phyloP scores from a whole-genome alignment of 1,140 invertebrate species.

The Drosophila mayri region DNA sequence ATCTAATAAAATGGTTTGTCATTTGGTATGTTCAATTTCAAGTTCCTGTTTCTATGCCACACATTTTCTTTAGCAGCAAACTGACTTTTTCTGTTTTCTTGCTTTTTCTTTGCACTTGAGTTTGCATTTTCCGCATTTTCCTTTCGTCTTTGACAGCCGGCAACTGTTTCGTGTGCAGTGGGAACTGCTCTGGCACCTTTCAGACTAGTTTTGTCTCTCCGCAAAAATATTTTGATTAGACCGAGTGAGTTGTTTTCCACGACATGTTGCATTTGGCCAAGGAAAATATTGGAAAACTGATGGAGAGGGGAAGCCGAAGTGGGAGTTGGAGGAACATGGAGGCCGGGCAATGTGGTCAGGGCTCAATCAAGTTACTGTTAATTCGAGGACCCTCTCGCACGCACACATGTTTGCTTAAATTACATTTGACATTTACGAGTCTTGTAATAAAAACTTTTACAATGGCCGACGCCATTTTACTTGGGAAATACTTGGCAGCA shows the following conservation, averaged over 20 bases:
- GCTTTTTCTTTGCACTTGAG: slow-evolving; percentile 40
- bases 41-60: background rate
- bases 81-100: slow-evolving; percentile 4
- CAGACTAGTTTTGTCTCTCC: slow-evolving; percentile 44
- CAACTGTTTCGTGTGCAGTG: slow-evolving; percentile 56
- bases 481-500: slow-evolving; percentile 62
- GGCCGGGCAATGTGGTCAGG: slow-evolving; percentile 67
- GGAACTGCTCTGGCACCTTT: slow-evolving; percentile 63
- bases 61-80: slow-evolving; percentile 6
- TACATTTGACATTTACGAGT: slow-evolving; percentile 84
- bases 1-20: background rate
- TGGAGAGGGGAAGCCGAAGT: background rate
- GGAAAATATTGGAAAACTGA: slow-evolving; percentile 31
- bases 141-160: slow-evolving; percentile 41
- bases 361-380: slow-evolving; percentile 76
- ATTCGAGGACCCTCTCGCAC: slow-evolving; percentile 37
- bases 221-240: slow-evolving; percentile 78
- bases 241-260: slow-evolving; percentile 67
- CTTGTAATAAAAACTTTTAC: slow-evolving; percentile 81
- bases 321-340: background rate
- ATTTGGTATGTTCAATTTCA: background rate
- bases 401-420: slow-evolving; percentile 73
- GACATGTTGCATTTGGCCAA: slow-evolving; percentile 76
- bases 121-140: slow-evolving; percentile 53
- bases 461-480: slow-evolving; percentile 81